These are phyloP conservation scores for Steromphala cineraria DNA, from an alignment of 2,888 invertebrate species.

Conservation along the genomic window DNA sequence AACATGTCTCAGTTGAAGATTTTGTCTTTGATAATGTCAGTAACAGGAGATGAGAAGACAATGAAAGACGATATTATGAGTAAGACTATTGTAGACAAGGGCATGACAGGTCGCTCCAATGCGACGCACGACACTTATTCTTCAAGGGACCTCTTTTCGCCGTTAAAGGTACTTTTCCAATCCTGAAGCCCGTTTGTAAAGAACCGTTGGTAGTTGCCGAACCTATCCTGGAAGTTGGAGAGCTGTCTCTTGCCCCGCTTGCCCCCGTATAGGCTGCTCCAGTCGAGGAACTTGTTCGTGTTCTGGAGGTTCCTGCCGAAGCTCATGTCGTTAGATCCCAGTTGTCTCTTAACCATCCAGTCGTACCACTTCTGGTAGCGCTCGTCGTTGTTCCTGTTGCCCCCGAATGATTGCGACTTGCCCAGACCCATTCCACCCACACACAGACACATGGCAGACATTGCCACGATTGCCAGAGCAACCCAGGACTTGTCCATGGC, in stretches of 20 bases:
- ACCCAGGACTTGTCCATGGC: neutral
- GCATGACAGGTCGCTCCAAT: neutral
- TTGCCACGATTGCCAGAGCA: neutral
- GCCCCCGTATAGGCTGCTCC: neutral
- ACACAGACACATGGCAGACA: neutral
- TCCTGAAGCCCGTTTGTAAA: slow-evolving; percentile 45
- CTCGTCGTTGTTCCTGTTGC: neutral
- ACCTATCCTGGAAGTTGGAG: slow-evolving; percentile 4
- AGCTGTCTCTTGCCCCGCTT: slow-evolving; percentile 8
- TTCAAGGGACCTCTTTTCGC: slow-evolving; percentile 20
- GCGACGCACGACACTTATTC: neutral
- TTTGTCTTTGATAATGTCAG: neutral
- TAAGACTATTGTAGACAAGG: neutral
- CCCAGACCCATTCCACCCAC: slow-evolving; percentile 9
- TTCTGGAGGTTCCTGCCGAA: neutral
- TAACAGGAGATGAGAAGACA: neutral
- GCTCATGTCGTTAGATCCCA: neutral
- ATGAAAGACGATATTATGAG: neutral
- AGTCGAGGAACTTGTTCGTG: slow-evolving; percentile 11
- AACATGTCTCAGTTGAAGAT: neutral
- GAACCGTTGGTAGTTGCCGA: slow-evolving; percentile 31
- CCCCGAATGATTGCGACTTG: neutral
- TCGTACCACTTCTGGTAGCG: slow-evolving; percentile 20
- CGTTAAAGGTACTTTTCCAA: slow-evolving; percentile 39
- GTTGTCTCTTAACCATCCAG: slow-evolving; percentile 20